Conservation (phyloP, 2,888 invertebrate genomes). For the Plemyria rubiginata region DNA sequence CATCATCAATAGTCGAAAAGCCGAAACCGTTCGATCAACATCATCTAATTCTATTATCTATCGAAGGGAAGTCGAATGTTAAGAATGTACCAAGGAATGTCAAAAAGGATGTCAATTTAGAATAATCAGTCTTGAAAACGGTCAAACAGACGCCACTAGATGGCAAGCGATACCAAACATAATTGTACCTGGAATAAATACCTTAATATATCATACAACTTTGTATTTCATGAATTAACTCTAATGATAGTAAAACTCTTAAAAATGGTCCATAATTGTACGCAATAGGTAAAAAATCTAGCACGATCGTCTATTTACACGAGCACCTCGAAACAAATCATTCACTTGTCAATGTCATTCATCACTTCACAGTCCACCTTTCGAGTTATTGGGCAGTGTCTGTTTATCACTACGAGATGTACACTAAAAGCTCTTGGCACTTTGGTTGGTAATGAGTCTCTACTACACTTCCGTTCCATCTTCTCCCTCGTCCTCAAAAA, state of each 20-base stretch:
- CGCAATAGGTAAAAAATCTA: constrained; percentile 82
- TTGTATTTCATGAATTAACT: constrained; percentile 43
- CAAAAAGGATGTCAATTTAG: constrained; percentile 74
- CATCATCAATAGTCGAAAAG: constrained; percentile 75
- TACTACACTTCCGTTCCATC: constrained; percentile 95
- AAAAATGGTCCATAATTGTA: constrained; percentile 80
- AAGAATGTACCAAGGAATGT: constrained; percentile 71
- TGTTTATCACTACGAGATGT: constrained; percentile 40
- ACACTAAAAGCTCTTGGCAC: constrained; percentile 81
- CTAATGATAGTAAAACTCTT: constrained; percentile 55
- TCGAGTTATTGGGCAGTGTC: constrained; percentile 39
- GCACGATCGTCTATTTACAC: constrained; percentile 80
- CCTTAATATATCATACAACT: constrained; percentile 66
- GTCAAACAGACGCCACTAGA: constrained; percentile 60
- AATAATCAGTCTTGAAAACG: constrained; percentile 82
- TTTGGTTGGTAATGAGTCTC: constrained; percentile 63
- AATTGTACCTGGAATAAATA: constrained; percentile 72
- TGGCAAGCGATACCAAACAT: constrained; percentile 49
- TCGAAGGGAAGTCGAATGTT: constrained; percentile 45
- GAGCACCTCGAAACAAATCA: constrained; percentile 67
- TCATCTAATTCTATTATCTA: constrained; percentile 60
- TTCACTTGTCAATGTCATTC: constrained; percentile 43
- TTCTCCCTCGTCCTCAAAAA: constrained; percentile 95
- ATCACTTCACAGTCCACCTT: constrained; percentile 50
- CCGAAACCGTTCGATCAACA: constrained; percentile 65